These are phyloP conservation scores for Arion vulgaris DNA, from an alignment of 1,140 invertebrate species.

Conservation along the genomic window DNA sequence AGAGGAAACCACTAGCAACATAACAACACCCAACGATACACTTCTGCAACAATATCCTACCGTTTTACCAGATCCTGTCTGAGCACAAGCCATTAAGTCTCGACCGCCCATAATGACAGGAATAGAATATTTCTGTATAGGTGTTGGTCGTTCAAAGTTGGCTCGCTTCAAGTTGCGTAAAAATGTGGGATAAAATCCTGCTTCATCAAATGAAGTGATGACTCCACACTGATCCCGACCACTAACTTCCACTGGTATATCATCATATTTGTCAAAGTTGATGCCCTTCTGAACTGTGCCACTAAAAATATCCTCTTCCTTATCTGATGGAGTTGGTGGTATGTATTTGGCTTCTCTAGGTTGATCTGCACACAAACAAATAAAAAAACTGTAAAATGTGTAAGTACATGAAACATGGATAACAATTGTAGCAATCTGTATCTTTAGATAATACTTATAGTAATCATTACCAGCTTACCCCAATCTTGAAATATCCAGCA, in stretches of 20 bases:
- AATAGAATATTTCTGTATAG: conserved; percentile 92
- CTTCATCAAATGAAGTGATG: conserved; percentile 81
- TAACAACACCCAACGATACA: too few relatives aligned
- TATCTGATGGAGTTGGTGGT: conserved; percentile 80
- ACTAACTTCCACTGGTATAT: conserved; percentile 84
- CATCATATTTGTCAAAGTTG: conserved; percentile 90
- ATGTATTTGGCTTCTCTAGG: conserved; percentile 78
- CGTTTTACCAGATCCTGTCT: conserved; percentile 98
- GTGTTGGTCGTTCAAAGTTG: conserved; percentile 89
- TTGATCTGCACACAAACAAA: too few relatives aligned
- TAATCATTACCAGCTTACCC: too few relatives aligned
- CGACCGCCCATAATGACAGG: conserved; percentile 84
- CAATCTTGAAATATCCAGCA: too few relatives aligned
- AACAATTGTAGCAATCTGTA: too few relatives aligned
- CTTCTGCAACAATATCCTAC: conserved; percentile 70
- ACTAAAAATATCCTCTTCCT: conserved; percentile 79
- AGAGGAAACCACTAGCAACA: too few relatives aligned
- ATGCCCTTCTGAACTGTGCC: conserved; percentile 84
- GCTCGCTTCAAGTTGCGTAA: conserved; percentile 86
- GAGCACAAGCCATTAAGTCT: conserved; percentile 97
- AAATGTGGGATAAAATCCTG: conserved; percentile 80
- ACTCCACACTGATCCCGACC: conserved; percentile 79
- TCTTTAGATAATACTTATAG: too few relatives aligned
- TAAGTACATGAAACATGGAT: too few relatives aligned
- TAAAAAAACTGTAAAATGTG: too few relatives aligned